phyloP scores from a whole-genome alignment of 2,113 vertebrate species.

The Seriola quinqueradiata region DNA sequence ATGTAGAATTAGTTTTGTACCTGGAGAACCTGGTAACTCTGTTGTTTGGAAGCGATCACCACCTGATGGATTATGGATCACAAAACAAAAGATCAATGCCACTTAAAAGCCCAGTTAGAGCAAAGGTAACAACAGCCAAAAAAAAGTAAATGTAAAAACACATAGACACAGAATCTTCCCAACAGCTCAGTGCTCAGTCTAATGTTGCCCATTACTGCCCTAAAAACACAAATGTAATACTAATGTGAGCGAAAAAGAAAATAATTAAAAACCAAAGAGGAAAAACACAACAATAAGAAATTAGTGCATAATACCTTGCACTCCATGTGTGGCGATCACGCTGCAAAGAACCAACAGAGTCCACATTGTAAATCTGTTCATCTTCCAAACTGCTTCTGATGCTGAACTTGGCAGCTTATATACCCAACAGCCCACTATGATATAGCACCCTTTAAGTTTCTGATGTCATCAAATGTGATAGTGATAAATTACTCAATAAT shows the following conservation, averaged over 20 bases:
- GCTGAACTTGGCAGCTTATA: constrained; percentile 52
- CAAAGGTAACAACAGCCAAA: background rate
- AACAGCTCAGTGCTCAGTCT: background rate
- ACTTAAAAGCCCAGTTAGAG: background rate
- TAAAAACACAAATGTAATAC: constrained; percentile 2
- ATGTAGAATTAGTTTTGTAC: constrained; percentile 1
- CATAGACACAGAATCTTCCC: background rate
- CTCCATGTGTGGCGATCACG: constrained; percentile 37
- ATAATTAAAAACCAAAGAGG: background rate
- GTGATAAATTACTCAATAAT: constrained; percentile 14
- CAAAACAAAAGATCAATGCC: background rate
- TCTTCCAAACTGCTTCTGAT: constrained; percentile 38
- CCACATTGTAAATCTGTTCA: constrained; percentile 57
- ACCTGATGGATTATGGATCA: constrained; percentile 31
- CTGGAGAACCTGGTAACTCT: rapidly evolving
- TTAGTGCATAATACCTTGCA: constrained; percentile 56
- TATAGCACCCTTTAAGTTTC: constrained; percentile 35
- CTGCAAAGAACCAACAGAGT: constrained; percentile 63
- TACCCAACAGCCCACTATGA: constrained; percentile 26
- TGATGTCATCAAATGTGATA: background rate
- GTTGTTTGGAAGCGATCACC: background rate
- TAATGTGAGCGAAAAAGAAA: background rate
- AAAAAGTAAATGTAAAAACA: background rate
- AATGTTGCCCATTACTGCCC: background rate
- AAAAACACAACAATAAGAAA: background rate